Evolutionary conservation across 2,888 invertebrate genomes (phyloP).

Genomic region (Archips xylosteana): DNA sequence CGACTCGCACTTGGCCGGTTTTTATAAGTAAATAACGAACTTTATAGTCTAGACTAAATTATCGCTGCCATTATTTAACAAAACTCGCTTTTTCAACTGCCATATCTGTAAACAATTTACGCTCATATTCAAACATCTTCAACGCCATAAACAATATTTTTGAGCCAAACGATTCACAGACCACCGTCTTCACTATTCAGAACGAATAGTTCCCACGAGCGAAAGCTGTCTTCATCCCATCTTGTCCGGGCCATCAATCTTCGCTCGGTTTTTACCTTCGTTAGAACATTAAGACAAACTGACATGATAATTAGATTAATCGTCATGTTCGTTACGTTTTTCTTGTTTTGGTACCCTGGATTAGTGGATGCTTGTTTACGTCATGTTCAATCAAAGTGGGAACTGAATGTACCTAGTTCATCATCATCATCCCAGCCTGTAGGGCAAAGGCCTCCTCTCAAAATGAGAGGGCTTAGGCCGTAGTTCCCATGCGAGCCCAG

Average conservation of each 20-base stretch:
- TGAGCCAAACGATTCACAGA: background rate
- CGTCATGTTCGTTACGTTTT: constrained; percentile 31
- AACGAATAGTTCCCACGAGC: background rate
- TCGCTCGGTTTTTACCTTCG: constrained; percentile 39
- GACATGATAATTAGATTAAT: constrained; percentile 43
- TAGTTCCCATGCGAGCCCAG: too few species aligned
- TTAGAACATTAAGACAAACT: constrained; percentile 34
- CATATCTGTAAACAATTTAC: background rate
- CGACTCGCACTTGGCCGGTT: too few species aligned
- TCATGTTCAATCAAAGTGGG: background rate
- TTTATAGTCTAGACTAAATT: too few species aligned
- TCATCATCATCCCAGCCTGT: too few species aligned
- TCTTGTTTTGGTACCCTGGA: constrained; percentile 5
- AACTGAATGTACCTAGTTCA: too few species aligned
- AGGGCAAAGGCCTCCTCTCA: too few species aligned
- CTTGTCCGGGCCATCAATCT: constrained; percentile 36
- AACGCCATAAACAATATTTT: background rate
- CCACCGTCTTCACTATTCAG: background rate
- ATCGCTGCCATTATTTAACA: too few species aligned
- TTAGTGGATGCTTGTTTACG: background rate
- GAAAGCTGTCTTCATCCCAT: constrained; percentile 2
- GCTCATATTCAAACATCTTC: background rate
- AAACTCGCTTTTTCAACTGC: too few species aligned
- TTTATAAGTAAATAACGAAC: too few species aligned
- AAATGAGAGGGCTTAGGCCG: too few species aligned